Conservation (phyloP, 2,888 invertebrate species). For the Andrena hattorfiana region DNA sequence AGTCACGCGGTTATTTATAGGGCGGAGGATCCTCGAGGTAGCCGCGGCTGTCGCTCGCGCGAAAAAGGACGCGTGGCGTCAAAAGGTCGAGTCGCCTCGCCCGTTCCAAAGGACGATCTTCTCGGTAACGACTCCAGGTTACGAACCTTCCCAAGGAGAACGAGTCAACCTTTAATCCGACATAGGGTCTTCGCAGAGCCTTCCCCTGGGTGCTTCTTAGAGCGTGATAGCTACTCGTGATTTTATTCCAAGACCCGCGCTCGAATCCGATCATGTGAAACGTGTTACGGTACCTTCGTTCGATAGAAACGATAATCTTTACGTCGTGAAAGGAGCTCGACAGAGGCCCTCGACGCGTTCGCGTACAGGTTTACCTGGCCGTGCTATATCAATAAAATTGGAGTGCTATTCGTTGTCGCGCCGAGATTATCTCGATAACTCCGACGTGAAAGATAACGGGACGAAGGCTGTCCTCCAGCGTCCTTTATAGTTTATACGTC, state of each 20-base stretch:
- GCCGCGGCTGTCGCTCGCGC: conserved; percentile 2
- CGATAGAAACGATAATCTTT: conserved; percentile 5
- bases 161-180: no score
- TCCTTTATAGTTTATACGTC: conserved; percentile 20
- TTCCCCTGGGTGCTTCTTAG: no score
- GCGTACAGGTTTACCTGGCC: neutral
- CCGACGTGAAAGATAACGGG: conserved; percentile 70
- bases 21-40: conserved; percentile 48
- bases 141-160: no score
- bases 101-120: no score
- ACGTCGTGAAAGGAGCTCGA: conserved; percentile 1
- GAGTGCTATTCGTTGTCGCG: conserved; percentile 77
- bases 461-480: conserved; percentile 14
- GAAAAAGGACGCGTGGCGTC: conserved; percentile 37
- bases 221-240: neutral
- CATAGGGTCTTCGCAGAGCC: no score
- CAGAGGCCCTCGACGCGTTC: neutral
- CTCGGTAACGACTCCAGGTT: no score
- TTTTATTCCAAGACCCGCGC: neutral
- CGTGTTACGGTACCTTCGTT: neutral
- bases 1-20: conserved; percentile 69
- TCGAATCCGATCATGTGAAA: neutral
- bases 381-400: conserved; percentile 71
- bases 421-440: conserved; percentile 75
- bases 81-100: neutral